Base-by-base conservation (phyloP, 2,888 invertebrate species). In the Tholera decimalis region DNA sequence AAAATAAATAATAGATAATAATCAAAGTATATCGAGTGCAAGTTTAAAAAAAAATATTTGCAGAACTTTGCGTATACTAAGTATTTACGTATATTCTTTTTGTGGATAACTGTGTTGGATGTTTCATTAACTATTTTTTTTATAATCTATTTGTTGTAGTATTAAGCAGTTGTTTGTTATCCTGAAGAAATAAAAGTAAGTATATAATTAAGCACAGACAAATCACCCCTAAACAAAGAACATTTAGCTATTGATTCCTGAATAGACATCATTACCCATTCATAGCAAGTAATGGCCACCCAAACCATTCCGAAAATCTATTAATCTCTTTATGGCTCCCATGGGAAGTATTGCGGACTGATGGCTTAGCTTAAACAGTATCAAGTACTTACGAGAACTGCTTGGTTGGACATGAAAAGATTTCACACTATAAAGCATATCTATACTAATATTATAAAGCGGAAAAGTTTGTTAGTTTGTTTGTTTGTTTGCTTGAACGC, bases 291-390 rank as follows among this genome's bases (percentile, higher is more conserved):
- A 41, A 41, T 49, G 30, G 39, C 33, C 18, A 30, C 46, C 70
- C 44, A 51, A 9, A 9, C 39, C 11, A 47, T 47, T 51, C 7
- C n/a, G 46, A 30, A 51, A 51, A 60, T 51, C 50, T 59, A 71
- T 67, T 41, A 59, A 67, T 60, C 41, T 33, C 22, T 60, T 70
- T 28, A 68, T 39, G 35, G 30, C 39, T n/a, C 72, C 47, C 46
- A 1, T n/a, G 61, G 28, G 50, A 13, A 18, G 33, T 24, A 9
- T 24, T 20, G 28, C 26, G 37, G n/a, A 11, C 9, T n/a, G 9
- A 30, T 24, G 28, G 51, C 44, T 47, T 39, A 6, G 22, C 8
- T n/a, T 64, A 9, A 43, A 20, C 44, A 33, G 5, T 30, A 8
- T 15, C 8, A 0, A 24, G 30, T 15, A 5, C 15, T 24, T 22